These are phyloP conservation scores for Ophonus ardosiacus DNA, from an alignment of 2,888 invertebrate genomes.

Conservation along the genomic window DNA sequence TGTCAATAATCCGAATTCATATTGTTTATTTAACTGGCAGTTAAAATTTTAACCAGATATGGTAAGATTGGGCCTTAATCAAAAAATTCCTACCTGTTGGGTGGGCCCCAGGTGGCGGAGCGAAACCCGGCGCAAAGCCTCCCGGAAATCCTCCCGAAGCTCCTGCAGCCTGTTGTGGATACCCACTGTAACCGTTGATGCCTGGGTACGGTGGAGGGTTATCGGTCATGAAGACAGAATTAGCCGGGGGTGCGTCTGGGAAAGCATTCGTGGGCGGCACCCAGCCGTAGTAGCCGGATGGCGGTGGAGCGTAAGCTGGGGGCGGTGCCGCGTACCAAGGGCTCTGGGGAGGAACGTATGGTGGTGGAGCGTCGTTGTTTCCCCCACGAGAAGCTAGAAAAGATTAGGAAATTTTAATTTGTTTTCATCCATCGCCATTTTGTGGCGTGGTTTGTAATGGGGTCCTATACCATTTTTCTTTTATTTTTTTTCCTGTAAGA, in stretches of 20 bases:
- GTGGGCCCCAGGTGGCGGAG: not conserved
- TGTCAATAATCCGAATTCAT: too few relatives aligned
- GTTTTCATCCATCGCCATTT: too few relatives aligned
- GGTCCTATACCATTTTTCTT: too few relatives aligned
- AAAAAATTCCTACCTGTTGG: not conserved
- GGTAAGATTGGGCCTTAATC: too few relatives aligned
- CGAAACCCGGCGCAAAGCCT: not conserved
- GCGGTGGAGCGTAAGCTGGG: conserved; percentile 91
- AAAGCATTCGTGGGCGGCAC: conserved; percentile 87
- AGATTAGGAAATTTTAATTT: not conserved
- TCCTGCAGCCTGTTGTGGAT: conserved; percentile 69
- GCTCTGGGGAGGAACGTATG: conserved; percentile 87
- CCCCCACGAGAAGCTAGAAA: conserved; percentile 80
- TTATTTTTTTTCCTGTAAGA: too few relatives aligned
- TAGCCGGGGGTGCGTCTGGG: conserved; percentile 84
- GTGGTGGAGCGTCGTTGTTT: conserved; percentile 85
- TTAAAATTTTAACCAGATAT: too few relatives aligned
- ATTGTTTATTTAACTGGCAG: too few relatives aligned
- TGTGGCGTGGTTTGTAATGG: too few relatives aligned
- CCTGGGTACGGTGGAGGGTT: conserved; percentile 97
- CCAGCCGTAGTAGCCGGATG: conserved; percentile 95
- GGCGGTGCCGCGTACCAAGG: conserved; percentile 93
- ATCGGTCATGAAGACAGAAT: conserved; percentile 92
- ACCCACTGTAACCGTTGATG: conserved; percentile 78
- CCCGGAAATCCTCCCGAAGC: conserved; percentile 70